phyloP scores from a whole-genome alignment of 2,888 invertebrate genomes.

The Vannuccia rotundouncinata region DNA sequence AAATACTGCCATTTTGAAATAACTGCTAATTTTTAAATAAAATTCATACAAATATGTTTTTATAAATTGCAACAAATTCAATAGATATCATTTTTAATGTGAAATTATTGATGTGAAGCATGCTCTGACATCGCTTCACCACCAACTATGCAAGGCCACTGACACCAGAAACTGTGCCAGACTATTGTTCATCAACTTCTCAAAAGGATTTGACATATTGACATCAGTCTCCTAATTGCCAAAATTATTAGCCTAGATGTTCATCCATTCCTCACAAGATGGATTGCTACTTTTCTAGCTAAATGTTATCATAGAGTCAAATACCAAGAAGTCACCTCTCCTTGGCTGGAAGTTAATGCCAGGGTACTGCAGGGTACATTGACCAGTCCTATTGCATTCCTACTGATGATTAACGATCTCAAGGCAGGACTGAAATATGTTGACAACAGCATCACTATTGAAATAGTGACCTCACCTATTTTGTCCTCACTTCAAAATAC shows the following conservation, averaged over 20 bases:
- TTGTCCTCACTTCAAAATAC: slow-evolving; percentile 22
- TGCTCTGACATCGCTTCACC: slow-evolving; percentile 24
- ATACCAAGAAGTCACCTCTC: slow-evolving; percentile 21
- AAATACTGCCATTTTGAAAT: too few relatives aligned
- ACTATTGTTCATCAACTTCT: slow-evolving; percentile 24
- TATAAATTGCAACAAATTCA: too few relatives aligned
- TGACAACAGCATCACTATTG: slow-evolving; percentile 18
- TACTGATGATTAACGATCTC: slow-evolving; percentile 15
- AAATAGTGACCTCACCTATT: slow-evolving; percentile 22
- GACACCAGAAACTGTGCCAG: slow-evolving; percentile 21
- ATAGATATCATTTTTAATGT: too few relatives aligned
- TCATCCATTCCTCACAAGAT: slow-evolving; percentile 21
- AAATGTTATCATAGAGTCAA: slow-evolving; percentile 24
- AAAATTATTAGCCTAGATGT: slow-evolving; percentile 26
- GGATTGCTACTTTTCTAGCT: slow-evolving; percentile 26
- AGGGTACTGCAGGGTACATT: slow-evolving; percentile 17
- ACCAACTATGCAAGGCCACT: slow-evolving; percentile 24
- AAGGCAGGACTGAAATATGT: slow-evolving; percentile 9
- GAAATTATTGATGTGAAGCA: too few relatives aligned
- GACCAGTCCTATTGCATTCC: slow-evolving; percentile 16
- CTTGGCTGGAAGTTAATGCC: slow-evolving; percentile 17
- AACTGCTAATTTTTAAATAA: too few relatives aligned
- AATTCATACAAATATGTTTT: too few relatives aligned
- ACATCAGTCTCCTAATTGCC: slow-evolving; percentile 26
- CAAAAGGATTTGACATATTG: slow-evolving; percentile 26